Evolutionary conservation across 2,113 vertebrate genomes (phyloP), one percentile per base, ranked within the genome.

Genomic region (Microtus oregoni): DNA sequence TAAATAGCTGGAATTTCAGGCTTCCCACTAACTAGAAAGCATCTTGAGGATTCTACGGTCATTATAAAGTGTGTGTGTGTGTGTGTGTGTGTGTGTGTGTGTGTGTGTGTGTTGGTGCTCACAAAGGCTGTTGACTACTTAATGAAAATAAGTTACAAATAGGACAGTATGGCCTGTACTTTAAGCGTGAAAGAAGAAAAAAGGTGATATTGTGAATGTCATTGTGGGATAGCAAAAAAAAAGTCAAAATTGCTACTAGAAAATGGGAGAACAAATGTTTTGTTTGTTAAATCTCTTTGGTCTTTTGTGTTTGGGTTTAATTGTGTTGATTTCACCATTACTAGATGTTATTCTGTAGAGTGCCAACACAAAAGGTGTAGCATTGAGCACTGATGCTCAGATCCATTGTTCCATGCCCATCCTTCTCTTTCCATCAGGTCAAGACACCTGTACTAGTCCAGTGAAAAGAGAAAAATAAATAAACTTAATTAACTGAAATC

Each of bases 61-160:
- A 85, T 87, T 67, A 15, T 77, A 72, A 52, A 10, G 7, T 55
- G 77, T 78, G 14, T 32, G 44, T 50, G 76, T 78, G 76, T 55
- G 41, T 77, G 75, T 77, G 75, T 77, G 41, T 61, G 55, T 72
- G 70, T 73, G 44, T 47, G 24, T 75, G 52, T 72, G 22, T 44
- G 41, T 41, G 41, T 41, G 41, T 76, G 38, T 44, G 41, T 55
- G 52, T 70, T 20, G 30, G 30, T 35, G 17, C 17, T 72, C 70
- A 72, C 19, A 9, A 72, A 3, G 17, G 70, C 10, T 50, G 10
- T 47, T 89, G n/a, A 83, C 61, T 47, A 30, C 72, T 47, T 75
- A 94, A 86, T n/a, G 30, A 92, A 92, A 30, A 47, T 0, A 65
- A 94, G 19, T 73, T 91, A 77, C 22, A 61, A 90, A 89, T 79